These are phyloP conservation scores for human (Homo sapiens) DNA, from an alignment of 2,113 vertebrate genomes.

Conservation along the genomic window DNA sequence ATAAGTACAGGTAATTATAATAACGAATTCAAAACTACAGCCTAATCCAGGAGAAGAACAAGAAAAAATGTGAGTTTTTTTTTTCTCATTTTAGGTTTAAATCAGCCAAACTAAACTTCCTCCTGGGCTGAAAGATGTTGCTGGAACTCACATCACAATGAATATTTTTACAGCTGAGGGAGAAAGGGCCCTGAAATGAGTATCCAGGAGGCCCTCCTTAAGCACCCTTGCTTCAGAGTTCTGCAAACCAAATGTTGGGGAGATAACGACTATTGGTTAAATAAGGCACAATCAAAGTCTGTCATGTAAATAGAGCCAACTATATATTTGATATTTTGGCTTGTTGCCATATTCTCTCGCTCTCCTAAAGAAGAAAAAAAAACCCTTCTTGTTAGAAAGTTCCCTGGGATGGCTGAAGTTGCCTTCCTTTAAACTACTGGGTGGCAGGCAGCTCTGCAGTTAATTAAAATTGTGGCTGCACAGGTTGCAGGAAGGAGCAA, in stretches of 20 bases:
- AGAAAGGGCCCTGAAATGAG: neutral
- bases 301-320: rapidly evolving
- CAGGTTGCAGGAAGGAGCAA: slow-evolving; percentile 65
- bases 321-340: slow-evolving; percentile 10
- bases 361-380: neutral
- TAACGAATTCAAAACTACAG: slow-evolving; percentile 25
- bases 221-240: neutral
- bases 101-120: slow-evolving; percentile 72
- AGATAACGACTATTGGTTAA: neutral
- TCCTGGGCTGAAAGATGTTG: slow-evolving; percentile 28
- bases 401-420: neutral
- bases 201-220: slow-evolving; percentile 12
- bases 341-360: neutral
- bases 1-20: slow-evolving; percentile 11
- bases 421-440: slow-evolving; percentile 47
- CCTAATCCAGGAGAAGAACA: slow-evolving; percentile 47
- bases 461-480: neutral
- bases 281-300: neutral
- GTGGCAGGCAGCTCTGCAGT: slow-evolving; percentile 39
- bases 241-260: neutral
- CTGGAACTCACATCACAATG: slow-evolving; percentile 38
- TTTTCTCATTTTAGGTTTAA: neutral
- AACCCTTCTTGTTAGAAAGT: neutral
- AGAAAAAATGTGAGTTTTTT: neutral
- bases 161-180: slow-evolving; percentile 65